Base-by-base conservation (phyloP, 2,113 vertebrate genomes). In the Prochilodus magdalenae region DNA sequence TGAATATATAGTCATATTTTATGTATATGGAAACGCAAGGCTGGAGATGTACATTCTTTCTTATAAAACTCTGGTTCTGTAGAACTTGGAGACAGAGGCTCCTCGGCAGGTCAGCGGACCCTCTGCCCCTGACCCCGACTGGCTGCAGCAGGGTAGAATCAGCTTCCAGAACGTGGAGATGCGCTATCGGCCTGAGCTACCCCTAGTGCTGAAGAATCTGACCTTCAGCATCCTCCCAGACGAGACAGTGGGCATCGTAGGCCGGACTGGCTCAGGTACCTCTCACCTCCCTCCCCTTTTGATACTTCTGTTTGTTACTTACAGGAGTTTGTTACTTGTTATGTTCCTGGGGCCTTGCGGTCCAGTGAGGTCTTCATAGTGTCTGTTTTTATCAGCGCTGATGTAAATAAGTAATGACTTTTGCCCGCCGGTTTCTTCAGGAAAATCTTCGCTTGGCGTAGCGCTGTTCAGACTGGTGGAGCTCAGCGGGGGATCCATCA, bases 211-310 rank as follows among this genome's bases (percentile, higher is more conserved):
- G 14, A 95, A 94, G 86, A 92, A 87, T 36, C 86, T 96, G 40
- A 92, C 93, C 62, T 95, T 96, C 86, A 90, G 69, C 59, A 86
- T 96, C 84, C 82, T 83, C 71, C 92, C 94, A 29, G 90, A 93
- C 40, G 94, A 95, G 89, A 94, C 92, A 51, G 87, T 96, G 12
- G 94, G 94, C 80, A 94, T 96, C 27, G 94, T 96, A 63, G 94
- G 94, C 53, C 93, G 94, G 70, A 95, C 95, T 3, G 94, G 94
- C 73, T 95, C 95, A 92, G 95, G 94, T 95, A 89, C 51, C 16
- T 10, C 76, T 40, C 57, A 11, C n/a, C n/a, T 30, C 5, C 1
- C 44, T 30, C 4, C 20, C 30, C 40, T 44, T 4, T 24, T 24
- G 66, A 24, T 70, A 11, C 33, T n/a, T 15, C 16, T 18, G 7